These are phyloP conservation scores for Philonicus albiceps DNA, from an alignment of 2,888 invertebrate genomes.

Conservation along the genomic window DNA sequence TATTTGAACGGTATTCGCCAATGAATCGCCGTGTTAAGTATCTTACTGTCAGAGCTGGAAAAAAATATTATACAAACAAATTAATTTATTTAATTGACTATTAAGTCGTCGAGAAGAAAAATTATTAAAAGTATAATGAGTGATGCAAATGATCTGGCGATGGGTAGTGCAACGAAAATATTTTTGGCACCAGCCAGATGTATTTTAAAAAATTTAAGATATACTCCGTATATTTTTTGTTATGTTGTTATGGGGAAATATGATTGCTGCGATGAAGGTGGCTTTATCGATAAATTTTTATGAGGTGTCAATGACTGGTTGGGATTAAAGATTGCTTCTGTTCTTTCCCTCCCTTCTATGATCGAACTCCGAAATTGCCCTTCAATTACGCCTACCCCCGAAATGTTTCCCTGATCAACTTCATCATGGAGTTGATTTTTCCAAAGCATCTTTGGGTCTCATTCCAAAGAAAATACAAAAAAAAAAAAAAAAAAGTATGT, in stretches of 20 bases:
- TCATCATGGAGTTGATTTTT: background rate
- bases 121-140: background rate
- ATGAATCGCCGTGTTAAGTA: conserved; percentile 80
- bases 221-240: too few species aligned
- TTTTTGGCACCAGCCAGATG: background rate
- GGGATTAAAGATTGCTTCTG: background rate
- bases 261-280: background rate
- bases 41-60: conserved; percentile 78
- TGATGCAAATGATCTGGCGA: background rate
- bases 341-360: background rate
- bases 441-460: background rate
- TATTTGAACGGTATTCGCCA: conserved; percentile 82
- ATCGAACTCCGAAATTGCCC: background rate
- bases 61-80: conserved; percentile 49
- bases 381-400: background rate
- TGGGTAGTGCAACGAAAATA: background rate
- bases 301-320: background rate
- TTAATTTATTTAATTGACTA: background rate
- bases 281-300: background rate
- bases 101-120: background rate
- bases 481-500: background rate
- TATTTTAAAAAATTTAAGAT: background rate
- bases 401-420: background rate
- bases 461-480: too few species aligned
- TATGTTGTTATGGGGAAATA: background rate